Evolutionary conservation across 1,140 invertebrate genomes (phyloP).

Genomic region (Pseudomyrmex sp.): DNA sequence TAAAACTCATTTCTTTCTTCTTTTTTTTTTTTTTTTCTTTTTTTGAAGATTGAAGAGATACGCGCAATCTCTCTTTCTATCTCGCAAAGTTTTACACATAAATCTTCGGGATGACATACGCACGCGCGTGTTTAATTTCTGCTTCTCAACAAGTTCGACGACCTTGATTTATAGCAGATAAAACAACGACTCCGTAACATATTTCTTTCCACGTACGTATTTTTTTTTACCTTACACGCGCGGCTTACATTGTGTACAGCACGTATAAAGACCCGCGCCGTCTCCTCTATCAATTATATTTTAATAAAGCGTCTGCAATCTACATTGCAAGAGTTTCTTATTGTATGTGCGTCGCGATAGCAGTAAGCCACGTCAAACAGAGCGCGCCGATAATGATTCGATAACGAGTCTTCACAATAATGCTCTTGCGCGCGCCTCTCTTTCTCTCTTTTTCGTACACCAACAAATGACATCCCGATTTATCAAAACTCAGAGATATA

Average conservation of each 20-base stretch:
- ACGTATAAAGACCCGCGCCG: background rate
- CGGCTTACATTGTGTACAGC: constrained; percentile 2
- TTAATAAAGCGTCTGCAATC: constrained; percentile 68
- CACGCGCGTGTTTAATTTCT: background rate
- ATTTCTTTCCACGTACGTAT: constrained; percentile 26
- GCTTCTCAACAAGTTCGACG: background rate
- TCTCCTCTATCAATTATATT: constrained; percentile 24
- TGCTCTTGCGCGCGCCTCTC: background rate
- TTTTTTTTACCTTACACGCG: background rate
- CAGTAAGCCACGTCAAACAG: constrained; percentile 75
- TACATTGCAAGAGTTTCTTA: constrained; percentile 33
- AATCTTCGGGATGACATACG: background rate
- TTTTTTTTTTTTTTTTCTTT: too few species aligned
- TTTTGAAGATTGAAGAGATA: too few species aligned
- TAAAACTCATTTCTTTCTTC: too few species aligned
- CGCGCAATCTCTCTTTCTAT: too few species aligned
- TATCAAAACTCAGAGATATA: background rate
- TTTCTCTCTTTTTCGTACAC: background rate
- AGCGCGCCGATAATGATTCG: constrained; percentile 69
- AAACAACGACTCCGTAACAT: background rate
- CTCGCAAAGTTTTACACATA: background rate
- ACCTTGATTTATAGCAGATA: constrained; percentile 39
- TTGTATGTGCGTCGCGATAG: constrained; percentile 65
- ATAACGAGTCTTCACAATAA: constrained; percentile 69
- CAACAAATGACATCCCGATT: background rate